Conservation (phyloP, 2,113 vertebrate genomes). For the Pyrgilauda ruficollis region DNA sequence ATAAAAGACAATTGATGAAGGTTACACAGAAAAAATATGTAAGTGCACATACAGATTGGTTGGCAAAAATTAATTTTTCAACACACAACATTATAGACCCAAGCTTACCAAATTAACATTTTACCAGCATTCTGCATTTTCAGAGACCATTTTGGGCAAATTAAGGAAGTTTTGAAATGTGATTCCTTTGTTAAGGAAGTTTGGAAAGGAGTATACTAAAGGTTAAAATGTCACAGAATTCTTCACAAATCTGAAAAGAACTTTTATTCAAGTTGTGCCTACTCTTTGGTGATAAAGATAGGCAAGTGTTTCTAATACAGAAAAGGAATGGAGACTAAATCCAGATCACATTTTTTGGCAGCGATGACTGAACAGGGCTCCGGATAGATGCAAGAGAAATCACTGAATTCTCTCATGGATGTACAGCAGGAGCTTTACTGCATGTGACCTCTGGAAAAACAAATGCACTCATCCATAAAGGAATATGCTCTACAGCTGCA, state of each 20-base stretch:
- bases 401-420: accelerated
- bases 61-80: not conserved
- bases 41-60: not conserved
- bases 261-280: not conserved
- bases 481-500: not conserved
- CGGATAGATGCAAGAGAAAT: not conserved
- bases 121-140: not conserved
- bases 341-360: not conserved
- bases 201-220: not conserved
- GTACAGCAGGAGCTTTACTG: not conserved
- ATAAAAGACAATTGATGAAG: not conserved
- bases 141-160: not conserved
- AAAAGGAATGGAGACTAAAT: not conserved
- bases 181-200: not conserved
- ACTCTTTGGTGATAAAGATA: not conserved
- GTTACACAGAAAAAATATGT: not conserved
- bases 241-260: not conserved
- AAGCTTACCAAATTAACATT: not conserved
- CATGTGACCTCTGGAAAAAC: not conserved
- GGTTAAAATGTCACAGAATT: not conserved
- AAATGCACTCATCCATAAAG: not conserved
- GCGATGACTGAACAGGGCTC: not conserved
- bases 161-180: not conserved
- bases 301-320: not conserved
- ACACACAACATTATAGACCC: not conserved